Conservation (phyloP, 2,113 vertebrate species). For the Hymenochirus boettgeri region DNA sequence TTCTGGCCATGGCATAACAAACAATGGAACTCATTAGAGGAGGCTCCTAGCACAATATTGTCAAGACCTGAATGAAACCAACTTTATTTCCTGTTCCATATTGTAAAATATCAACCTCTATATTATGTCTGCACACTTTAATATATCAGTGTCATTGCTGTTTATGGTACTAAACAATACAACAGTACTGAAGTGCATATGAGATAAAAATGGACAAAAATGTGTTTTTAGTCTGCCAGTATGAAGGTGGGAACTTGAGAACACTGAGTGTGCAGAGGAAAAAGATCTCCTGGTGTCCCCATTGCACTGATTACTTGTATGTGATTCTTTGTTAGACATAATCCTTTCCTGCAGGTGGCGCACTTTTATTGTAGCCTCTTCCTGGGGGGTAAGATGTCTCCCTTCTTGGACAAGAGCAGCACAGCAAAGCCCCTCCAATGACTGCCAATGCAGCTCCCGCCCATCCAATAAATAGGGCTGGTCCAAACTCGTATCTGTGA, state of each 20-base stretch:
- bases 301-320: conserved; percentile 6
- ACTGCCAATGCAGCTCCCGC: conserved; percentile 71
- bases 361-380: conserved; percentile 60
- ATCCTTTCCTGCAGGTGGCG: conserved; percentile 67
- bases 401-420: conserved; percentile 67
- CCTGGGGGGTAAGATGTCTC: conserved; percentile 60
- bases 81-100: too few relatives aligned
- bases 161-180: background rate
- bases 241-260: background rate
- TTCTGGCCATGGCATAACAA: too few relatives aligned
- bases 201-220: background rate
- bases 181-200: background rate
- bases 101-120: too few relatives aligned
- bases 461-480: conserved; percentile 83
- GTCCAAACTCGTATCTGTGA: conserved; percentile 79
- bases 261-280: background rate
- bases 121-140: background rate
- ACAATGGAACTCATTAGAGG: too few relatives aligned
- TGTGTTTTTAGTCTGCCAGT: background rate
- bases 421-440: conserved; percentile 75
- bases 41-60: too few relatives aligned
- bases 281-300: conserved; percentile 2
- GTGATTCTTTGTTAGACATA: conserved; percentile 69
- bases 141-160: background rate
- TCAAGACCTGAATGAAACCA: too few relatives aligned